A percentile compares a stretch with the other conserved stretches of the same genome.
phyloP scores from a whole-genome alignment of 1,140 invertebrate species.

The Eubasilissa regina region DNA sequence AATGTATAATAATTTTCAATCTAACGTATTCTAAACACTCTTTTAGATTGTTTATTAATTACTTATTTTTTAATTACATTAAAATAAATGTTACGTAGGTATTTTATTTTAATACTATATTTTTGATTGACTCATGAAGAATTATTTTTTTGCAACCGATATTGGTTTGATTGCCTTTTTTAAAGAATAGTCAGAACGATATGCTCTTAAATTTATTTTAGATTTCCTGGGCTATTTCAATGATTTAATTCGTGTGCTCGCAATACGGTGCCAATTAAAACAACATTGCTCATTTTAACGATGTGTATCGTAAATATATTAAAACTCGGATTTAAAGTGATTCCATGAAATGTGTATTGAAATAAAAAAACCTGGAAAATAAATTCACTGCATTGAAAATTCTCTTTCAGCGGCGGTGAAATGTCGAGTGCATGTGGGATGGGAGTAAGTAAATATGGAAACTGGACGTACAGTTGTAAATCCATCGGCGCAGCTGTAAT shows the following conservation, averaged over 20 bases:
- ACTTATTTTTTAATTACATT: too few relatives aligned
- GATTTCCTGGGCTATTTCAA: background rate
- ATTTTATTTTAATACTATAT: too few relatives aligned
- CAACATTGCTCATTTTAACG: background rate
- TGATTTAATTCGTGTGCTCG: background rate
- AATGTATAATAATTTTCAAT: too few relatives aligned
- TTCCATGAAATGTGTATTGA: background rate
- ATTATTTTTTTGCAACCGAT: too few relatives aligned
- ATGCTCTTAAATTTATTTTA: background rate
- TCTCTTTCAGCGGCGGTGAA: constrained; percentile 28
- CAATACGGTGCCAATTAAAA: constrained; percentile 3
- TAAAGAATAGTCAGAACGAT: background rate
- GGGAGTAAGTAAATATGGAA: constrained; percentile 19
- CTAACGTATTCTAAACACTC: too few relatives aligned
- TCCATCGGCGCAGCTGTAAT: background rate
- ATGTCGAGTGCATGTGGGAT: constrained; percentile 28
- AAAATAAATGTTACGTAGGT: too few relatives aligned
- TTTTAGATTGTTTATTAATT: too few relatives aligned
- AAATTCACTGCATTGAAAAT: constrained; percentile 31
- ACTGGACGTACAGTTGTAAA: background rate
- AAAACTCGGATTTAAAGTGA: constrained; percentile 12
- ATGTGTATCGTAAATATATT: constrained; percentile 13
- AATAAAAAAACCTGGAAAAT: constrained; percentile 14
- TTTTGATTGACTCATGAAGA: too few relatives aligned
- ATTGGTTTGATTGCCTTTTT: too few relatives aligned